Evolutionary conservation across 2,797 vertebrate genomes (phyloP).

Genomic region (Microctenopoma lineatum): DNA sequence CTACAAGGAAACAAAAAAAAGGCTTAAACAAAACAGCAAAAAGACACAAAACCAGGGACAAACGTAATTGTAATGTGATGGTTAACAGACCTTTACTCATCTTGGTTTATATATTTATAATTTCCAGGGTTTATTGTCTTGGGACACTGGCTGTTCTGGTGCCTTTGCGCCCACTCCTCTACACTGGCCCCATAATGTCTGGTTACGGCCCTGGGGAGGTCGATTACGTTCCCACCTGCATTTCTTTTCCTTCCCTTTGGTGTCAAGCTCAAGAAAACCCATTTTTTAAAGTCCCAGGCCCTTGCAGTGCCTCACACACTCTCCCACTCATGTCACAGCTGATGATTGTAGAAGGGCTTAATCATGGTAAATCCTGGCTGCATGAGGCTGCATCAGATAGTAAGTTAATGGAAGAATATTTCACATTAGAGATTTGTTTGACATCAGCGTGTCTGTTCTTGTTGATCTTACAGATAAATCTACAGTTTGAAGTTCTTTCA

Average conservation of each 20-base stretch:
- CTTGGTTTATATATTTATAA: background rate
- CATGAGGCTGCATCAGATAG: slow-evolving; percentile 34
- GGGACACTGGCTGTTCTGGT: background rate
- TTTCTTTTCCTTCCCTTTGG: background rate
- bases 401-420: slow-evolving; percentile 26
- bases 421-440: slow-evolving; percentile 37
- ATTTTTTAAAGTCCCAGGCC: slow-evolving; percentile 13
- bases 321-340: slow-evolving; percentile 15
- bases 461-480: slow-evolving; percentile 31
- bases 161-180: no score
- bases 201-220: background rate
- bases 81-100: no score
- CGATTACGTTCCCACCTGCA: background rate
- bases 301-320: background rate
- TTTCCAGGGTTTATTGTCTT: background rate
- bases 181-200: background rate
- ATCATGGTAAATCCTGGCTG: slow-evolving; percentile 49
- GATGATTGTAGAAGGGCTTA: slow-evolving; percentile 43
- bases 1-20: no score
- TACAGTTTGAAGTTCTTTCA: slow-evolving; percentile 43
- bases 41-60: no score
- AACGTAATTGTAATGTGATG: no score
- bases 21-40: no score
- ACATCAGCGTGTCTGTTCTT: slow-evolving; percentile 29
- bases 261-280: slow-evolving; percentile 18